A percentile compares a stretch with the other conserved stretches of the same genome.
Evolutionary conservation across 1,140 invertebrate genomes (phyloP).

Genomic region (Drosophila suzukii): DNA sequence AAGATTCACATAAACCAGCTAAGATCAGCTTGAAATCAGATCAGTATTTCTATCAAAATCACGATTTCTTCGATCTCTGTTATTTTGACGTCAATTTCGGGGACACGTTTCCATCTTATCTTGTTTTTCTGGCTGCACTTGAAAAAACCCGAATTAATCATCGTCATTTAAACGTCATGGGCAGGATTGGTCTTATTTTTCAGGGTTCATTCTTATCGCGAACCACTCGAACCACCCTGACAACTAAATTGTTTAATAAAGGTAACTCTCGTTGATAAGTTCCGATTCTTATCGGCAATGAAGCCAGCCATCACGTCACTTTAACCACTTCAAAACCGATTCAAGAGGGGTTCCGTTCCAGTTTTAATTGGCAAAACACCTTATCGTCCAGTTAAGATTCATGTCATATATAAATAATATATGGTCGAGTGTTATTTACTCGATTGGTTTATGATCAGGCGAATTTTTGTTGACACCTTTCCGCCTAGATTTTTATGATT

Average conservation of each 20-base stretch:
- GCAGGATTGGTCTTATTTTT: conserved; percentile 53
- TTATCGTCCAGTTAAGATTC: conserved; percentile 30
- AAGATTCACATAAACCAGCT: background rate
- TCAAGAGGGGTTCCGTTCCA: conserved; percentile 46
- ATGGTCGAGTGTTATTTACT: conserved; percentile 4
- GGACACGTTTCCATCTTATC: conserved; percentile 29
- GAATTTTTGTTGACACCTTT: conserved; percentile 35
- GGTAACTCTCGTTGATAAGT: conserved; percentile 44
- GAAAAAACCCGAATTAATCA: conserved; percentile 46
- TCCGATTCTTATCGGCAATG: conserved; percentile 41
- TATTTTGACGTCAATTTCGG: conserved; percentile 29
- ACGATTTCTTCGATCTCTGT: conserved; percentile 13
- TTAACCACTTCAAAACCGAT: conserved; percentile 49
- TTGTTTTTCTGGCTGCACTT: conserved; percentile 10
- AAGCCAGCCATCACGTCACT: conserved; percentile 42
- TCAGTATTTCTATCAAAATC: background rate
- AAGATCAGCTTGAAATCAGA: background rate
- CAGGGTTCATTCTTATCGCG: conserved; percentile 30
- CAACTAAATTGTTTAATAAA: conserved; percentile 71
- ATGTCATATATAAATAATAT: conserved; percentile 12
- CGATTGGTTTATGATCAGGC: conserved; percentile 54
- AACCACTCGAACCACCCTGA: conserved; percentile 39
- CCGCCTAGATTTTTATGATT: conserved; percentile 46
- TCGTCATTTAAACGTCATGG: conserved; percentile 32
- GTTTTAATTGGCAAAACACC: conserved; percentile 33